These are phyloP conservation scores for Aspidiotus rigidus DNA, from an alignment of 2,888 invertebrate species.

Conservation along the genomic window DNA sequence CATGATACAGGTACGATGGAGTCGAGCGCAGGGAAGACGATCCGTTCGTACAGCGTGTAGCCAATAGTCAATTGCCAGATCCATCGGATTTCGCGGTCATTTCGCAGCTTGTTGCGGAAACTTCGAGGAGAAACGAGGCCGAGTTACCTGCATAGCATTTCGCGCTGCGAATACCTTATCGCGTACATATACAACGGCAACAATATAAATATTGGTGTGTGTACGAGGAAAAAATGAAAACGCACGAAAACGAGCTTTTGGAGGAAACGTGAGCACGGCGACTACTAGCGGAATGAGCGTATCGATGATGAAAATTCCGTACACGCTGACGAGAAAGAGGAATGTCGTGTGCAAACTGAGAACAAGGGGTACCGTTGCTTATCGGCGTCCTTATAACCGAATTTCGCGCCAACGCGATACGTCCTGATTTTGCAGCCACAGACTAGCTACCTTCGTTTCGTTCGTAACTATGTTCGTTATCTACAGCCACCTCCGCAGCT, in stretches of 20 bases:
- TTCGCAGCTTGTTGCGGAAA: not conserved
- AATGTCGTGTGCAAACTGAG: conserved; percentile 2
- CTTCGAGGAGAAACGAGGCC: not conserved
- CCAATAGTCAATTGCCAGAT: conserved; percentile 10
- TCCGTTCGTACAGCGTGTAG: conserved; percentile 10
- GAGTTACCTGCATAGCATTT: not conserved
- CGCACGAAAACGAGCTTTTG: not conserved
- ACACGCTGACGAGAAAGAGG: not conserved
- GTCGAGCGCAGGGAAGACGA: conserved; percentile 18
- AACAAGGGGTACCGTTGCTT: conserved; percentile 1
- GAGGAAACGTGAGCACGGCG: no score
- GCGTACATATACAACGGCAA: no score
- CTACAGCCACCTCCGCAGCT: conserved; percentile 22
- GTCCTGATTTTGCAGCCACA: conserved; percentile 29
- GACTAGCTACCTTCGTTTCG: conserved; percentile 28
- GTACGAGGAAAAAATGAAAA: conserved; percentile 4
- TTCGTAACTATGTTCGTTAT: conserved; percentile 26
- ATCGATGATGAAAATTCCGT: not conserved
- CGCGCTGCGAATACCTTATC: not conserved
- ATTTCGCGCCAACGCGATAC: conserved; percentile 29
- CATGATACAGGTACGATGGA: conserved; percentile 26
- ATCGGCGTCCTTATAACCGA: conserved; percentile 21
- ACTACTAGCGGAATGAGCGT: no score
- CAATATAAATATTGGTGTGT: not conserved
- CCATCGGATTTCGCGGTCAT: conserved; percentile 30